phyloP scores from a whole-genome alignment of 2,113 vertebrate species.

The rabbit (Oryctolagus cuniculus) region DNA sequence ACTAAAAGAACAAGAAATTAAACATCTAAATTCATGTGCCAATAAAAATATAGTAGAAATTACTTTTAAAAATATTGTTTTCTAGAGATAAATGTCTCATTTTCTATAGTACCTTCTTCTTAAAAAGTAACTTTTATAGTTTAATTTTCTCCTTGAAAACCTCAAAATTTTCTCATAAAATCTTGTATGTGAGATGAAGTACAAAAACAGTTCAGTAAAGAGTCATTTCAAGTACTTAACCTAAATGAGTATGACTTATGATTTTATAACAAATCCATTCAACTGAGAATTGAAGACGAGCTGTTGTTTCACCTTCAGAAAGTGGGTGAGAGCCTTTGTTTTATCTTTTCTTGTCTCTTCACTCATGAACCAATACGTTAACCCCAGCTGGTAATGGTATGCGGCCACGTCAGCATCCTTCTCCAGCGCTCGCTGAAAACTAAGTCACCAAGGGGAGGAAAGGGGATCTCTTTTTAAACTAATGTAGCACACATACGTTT shows the following conservation, averaged over 20 bases:
- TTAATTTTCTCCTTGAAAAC: constrained; percentile 59
- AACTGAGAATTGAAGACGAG: constrained; percentile 25
- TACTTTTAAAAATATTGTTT: background rate
- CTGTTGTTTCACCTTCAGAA: constrained; percentile 92
- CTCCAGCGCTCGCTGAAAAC: constrained; percentile 92
- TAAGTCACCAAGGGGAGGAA: constrained; percentile 78
- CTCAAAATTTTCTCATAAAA: constrained; percentile 45
- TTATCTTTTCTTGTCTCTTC: constrained; percentile 94
- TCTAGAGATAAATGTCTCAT: background rate
- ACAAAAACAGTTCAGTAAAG: background rate
- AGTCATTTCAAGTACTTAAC: background rate
- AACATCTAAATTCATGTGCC: background rate
- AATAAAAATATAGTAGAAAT: background rate
- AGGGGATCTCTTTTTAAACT: background rate
- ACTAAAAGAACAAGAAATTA: constrained; percentile 20
- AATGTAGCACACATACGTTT: background rate
- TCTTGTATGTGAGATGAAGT: background rate
- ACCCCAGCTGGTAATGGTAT: constrained; percentile 93
- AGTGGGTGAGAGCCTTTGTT: constrained; percentile 93
- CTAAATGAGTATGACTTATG: background rate
- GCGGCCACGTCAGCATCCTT: constrained; percentile 90
- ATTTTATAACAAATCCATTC: background rate
- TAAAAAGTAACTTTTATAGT: constrained; percentile 38
- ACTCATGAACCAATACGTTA: constrained; percentile 95
- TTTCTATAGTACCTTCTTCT: background rate